phyloP scores from a whole-genome alignment of 2,797 vertebrate genomes.

The Thalassophryne amazonica region DNA sequence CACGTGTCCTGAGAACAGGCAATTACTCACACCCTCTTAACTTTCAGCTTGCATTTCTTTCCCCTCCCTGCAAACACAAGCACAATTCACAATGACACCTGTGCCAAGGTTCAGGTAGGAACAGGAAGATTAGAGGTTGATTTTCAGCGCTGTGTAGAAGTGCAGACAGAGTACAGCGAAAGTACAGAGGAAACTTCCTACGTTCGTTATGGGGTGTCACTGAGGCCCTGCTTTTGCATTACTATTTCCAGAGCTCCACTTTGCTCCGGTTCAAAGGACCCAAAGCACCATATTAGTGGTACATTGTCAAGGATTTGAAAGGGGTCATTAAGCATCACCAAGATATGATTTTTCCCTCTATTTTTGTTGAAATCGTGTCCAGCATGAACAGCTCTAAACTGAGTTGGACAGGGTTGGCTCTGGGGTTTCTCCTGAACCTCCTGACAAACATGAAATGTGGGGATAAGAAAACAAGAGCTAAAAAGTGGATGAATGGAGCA shows the following conservation, averaged over 20 bases:
- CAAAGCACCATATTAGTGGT: constrained; percentile 74
- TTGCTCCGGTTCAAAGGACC: constrained; percentile 61
- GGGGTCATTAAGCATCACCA: constrained; percentile 70
- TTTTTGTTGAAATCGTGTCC: constrained; percentile 56
- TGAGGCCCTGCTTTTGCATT: constrained; percentile 48
- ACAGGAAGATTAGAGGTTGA: not conserved
- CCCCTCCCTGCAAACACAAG: not conserved
- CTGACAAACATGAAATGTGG: not conserved
- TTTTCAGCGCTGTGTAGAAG: constrained; percentile 14
- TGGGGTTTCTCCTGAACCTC: constrained; percentile 20
- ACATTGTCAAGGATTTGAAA: constrained; percentile 69
- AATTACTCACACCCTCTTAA: constrained; percentile 37
- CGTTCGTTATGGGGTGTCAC: constrained; percentile 23
- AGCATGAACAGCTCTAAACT: constrained; percentile 21
- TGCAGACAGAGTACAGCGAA: not conserved
- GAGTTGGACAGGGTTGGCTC: constrained; percentile 25
- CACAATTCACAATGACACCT: not conserved
- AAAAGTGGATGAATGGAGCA: constrained; percentile 3
- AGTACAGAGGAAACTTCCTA: not conserved
- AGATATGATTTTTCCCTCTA: constrained; percentile 72
- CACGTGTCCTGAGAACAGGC: constrained; percentile 55
- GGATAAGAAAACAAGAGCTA: not conserved
- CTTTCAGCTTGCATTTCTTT: constrained; percentile 40
- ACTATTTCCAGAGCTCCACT: constrained; percentile 60
- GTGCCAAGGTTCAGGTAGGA: constrained; percentile 5